A percentile compares a stretch with the other conserved stretches of the same genome.
Conservation (phyloP, 2,797 vertebrate species). For the Helostoma temminkii region DNA sequence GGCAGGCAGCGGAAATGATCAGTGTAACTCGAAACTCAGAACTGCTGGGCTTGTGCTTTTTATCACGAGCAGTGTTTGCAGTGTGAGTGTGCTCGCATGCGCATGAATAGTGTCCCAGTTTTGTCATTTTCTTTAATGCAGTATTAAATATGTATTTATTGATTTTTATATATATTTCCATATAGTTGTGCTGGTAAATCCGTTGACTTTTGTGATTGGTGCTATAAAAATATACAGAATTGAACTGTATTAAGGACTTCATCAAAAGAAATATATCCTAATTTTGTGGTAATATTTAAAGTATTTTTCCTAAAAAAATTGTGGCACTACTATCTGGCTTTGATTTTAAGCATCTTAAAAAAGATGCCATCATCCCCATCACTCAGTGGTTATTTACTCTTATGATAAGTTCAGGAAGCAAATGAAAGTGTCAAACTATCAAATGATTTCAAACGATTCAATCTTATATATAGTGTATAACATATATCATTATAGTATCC, state of each 20-base stretch:
- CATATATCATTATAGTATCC: background rate
- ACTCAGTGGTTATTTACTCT: background rate
- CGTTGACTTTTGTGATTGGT: no score
- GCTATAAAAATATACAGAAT: no score
- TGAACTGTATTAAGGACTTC: no score
- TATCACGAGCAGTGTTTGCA: conserved; percentile 64
- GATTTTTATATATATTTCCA: no score
- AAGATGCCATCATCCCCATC: background rate
- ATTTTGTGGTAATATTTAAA: no score
- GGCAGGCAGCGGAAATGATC: conserved; percentile 64
- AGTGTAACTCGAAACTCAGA: conserved; percentile 75
- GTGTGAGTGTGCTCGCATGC: background rate
- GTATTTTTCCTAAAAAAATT: no score
- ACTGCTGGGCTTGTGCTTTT: conserved; percentile 69
- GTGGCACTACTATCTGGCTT: no score
- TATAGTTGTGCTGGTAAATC: no score
- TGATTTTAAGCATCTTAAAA: background rate
- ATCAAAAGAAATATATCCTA: no score
- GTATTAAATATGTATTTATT: background rate
- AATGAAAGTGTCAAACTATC: background rate
- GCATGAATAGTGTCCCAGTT: background rate
- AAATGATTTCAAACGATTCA: no score
- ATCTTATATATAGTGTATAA: background rate
- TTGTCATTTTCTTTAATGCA: background rate
- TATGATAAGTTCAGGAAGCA: background rate